A percentile compares a stretch with the other conserved stretches of the same genome.
Evolutionary conservation across 2,113 vertebrate species (phyloP).

Genomic region (Etheostoma spectabile): DNA sequence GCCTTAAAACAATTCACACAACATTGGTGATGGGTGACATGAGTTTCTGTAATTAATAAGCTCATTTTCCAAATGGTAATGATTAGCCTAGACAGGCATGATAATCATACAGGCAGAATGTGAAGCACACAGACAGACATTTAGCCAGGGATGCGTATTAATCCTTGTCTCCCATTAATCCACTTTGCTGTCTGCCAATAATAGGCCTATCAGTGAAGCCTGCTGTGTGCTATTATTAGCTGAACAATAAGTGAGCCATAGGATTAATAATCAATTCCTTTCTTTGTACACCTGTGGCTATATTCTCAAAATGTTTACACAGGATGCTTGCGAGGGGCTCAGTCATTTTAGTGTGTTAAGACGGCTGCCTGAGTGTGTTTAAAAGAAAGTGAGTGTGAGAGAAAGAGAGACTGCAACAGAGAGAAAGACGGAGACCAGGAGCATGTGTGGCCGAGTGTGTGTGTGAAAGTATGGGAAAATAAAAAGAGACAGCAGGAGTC

Average conservation of each 20-base stretch:
- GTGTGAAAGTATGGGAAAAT: conserved; percentile 71
- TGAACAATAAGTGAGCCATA: conserved; percentile 43
- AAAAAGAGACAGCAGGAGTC: conserved; percentile 59
- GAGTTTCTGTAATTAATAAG: conserved; percentile 9
- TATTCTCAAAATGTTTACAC: conserved; percentile 35
- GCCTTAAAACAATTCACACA: neutral
- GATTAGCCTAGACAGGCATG: conserved; percentile 3
- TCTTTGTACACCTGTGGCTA: conserved; percentile 59
- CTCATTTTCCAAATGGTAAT: conserved; percentile 10
- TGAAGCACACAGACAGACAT: conserved; percentile 38
- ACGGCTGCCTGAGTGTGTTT: conserved; percentile 6
- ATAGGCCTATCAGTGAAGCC: conserved; percentile 51
- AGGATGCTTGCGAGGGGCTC: conserved; percentile 50
- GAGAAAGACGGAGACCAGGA: neutral
- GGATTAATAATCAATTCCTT: conserved; percentile 51
- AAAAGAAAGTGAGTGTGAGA: neutral
- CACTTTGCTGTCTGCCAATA: conserved; percentile 63
- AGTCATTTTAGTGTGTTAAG: neutral
- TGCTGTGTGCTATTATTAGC: conserved; percentile 70
- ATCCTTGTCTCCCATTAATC: conserved; percentile 73
- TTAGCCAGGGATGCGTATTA: conserved; percentile 59
- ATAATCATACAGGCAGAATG: conserved; percentile 45
- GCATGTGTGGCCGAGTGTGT: conserved; percentile 60
- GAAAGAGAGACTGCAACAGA: neutral
- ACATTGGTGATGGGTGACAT: neutral